Evolutionary conservation across 2,113 vertebrate genomes (phyloP), one percentile per base, ranked within the genome.

Genomic region (Oncorhynchus kisutch): DNA sequence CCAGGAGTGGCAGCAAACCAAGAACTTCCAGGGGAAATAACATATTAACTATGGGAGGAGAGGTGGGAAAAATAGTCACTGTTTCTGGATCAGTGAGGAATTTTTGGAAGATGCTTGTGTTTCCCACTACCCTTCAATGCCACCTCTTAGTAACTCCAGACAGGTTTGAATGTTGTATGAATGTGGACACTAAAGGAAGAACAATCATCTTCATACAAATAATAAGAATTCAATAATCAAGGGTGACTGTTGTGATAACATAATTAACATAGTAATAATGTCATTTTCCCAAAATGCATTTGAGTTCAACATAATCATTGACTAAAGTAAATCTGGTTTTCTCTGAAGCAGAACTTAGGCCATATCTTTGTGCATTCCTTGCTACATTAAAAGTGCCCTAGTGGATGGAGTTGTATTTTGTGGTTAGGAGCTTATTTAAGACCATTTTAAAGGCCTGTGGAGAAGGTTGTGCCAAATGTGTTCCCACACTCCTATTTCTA

Each of bases 371-470:
- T 54, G 51, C 51, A 4, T 54, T 62, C n/a, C n/a, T 62, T 22
- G n/a, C 59, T 62, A 22, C n/a, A 62, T 62, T 22, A 9, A 9
- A 62, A 5, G 16, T 54, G 3, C 5, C 12, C 1, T 18, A 54
- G 51, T 54, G 14, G 51, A n/a, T 62, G 54, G 14, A 57, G 54
- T 20, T 57, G 59, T 62, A 60, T 60, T 73, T 80, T 86, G 74
- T 77, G 82, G 89, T 84, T 31, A 67, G 75, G 24, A 54, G 81
- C 81, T 87, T 83, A 88, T 88, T 87, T 84, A 79, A 86, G 81
- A 75, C 51, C 27, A 29, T 39, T 76, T 67, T 27, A 73, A 82
- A 80, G 70, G 54, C 80, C 73, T 83, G 78, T 72, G 51, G 73
- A 66, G 69, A 76, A 75, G 76, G 62, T 79, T 85, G 83, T 77